phyloP scores from a whole-genome alignment of 2,113 vertebrate species.

The Apistogramma diplotaenia region DNA sequence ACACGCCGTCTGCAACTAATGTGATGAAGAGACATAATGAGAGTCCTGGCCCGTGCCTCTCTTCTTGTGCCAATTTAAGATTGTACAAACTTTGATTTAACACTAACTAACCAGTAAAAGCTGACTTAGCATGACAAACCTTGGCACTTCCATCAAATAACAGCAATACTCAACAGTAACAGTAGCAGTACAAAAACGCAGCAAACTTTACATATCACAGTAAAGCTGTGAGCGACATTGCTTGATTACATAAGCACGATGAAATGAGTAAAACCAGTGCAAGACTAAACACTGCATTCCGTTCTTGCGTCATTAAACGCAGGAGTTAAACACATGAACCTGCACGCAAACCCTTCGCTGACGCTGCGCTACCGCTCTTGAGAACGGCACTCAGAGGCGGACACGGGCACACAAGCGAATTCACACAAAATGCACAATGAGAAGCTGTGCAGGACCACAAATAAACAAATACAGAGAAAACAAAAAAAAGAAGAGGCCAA shows the following conservation, averaged over 20 bases:
- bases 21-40: not conserved
- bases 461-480: constrained; percentile 36
- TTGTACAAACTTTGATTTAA: not conserved
- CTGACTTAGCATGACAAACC: not conserved
- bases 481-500: not conserved
- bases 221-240: not conserved
- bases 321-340: not conserved
- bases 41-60: not conserved
- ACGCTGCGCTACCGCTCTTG: not conserved
- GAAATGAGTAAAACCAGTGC: not conserved
- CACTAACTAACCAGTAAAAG: not conserved
- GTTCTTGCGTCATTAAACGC: not conserved
- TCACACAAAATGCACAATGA: not conserved
- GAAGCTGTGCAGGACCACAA: not conserved
- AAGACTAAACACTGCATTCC: not conserved
- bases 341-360: not conserved
- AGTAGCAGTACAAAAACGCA: too few species aligned
- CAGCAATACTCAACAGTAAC: too few species aligned
- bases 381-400: not conserved
- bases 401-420: not conserved
- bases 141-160: not conserved
- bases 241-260: too few species aligned
- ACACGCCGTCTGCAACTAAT: not conserved
- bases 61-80: not conserved
- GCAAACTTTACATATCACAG: too few species aligned